A percentile compares a stretch with the other conserved stretches of the same genome.
Evolutionary conservation across 2,113 vertebrate species (phyloP).

Genomic region (Chaetura pelagica): DNA sequence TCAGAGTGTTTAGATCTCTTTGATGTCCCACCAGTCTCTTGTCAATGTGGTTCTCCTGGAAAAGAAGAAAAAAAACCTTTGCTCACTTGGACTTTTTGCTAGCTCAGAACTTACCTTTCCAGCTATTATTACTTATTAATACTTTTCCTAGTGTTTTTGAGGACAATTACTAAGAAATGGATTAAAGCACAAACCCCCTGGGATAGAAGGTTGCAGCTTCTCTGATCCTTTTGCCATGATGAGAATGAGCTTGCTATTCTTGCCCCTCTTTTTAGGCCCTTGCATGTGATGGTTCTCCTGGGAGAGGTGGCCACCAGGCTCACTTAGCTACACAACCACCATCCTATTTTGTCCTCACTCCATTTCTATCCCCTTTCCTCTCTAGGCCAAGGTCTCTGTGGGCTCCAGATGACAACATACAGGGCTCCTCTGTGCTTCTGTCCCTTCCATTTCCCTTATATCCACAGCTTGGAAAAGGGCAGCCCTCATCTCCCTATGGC

Average conservation of each 20-base stretch:
- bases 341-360: rapidly evolving
- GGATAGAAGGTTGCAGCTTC: neutral
- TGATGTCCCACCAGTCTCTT: neutral
- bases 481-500: rapidly evolving
- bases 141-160: neutral
- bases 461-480: neutral
- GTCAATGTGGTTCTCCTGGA: neutral
- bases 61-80: neutral
- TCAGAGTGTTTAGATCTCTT: neutral
- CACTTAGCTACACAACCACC: neutral
- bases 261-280: neutral
- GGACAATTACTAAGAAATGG: neutral
- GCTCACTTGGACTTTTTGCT: neutral
- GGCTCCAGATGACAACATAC: neutral
- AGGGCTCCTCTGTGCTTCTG: neutral
- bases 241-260: neutral
- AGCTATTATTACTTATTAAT: neutral
- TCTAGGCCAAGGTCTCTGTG: neutral
- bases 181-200: neutral
- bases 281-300: neutral
- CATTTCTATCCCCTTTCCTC: neutral
- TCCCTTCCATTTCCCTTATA: neutral
- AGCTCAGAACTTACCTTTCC: neutral
- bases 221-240: neutral
- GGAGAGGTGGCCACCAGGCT: neutral